These are phyloP conservation scores for Tenebrio molitor DNA, from an alignment of 1,140 invertebrate genomes.

Conservation along the genomic window DNA sequence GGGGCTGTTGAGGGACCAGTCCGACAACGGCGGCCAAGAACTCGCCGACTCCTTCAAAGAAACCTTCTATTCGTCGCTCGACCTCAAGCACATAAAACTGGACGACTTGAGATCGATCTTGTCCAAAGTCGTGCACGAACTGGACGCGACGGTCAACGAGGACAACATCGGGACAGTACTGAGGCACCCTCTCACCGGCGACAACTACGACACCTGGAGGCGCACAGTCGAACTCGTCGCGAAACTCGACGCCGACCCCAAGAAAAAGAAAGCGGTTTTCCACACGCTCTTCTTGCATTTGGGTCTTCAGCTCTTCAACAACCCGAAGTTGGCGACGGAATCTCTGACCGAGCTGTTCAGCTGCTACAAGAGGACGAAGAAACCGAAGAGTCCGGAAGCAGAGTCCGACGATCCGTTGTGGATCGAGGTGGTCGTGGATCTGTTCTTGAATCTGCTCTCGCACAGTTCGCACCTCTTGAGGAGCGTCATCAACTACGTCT, in stretches of 20 bases:
- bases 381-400: constrained; percentile 65
- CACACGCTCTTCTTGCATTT: constrained; percentile 78
- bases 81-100: constrained; percentile 74
- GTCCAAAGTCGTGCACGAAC: constrained; percentile 69
- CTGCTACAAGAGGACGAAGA: constrained; percentile 75
- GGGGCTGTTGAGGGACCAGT: constrained; percentile 73
- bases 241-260: constrained; percentile 64
- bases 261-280: constrained; percentile 69
- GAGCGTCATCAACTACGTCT: constrained; percentile 78
- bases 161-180: constrained; percentile 65
- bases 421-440: constrained; percentile 84
- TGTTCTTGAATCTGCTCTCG: constrained; percentile 80
- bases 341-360: constrained; percentile 78
- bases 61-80: constrained; percentile 76
- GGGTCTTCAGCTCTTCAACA: constrained; percentile 79
- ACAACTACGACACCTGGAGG: constrained; percentile 73
- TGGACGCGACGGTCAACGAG: constrained; percentile 66
- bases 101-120: constrained; percentile 72
- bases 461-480: constrained; percentile 77
- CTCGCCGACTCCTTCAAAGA: constrained; percentile 71
- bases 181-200: constrained; percentile 68
- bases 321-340: constrained; percentile 75
- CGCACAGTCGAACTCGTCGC: constrained; percentile 70
- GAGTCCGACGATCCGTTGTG: constrained; percentile 75
- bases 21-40: constrained; percentile 70